A percentile compares a stretch with the other conserved stretches of the same genome.
Evolutionary conservation across 2,888 invertebrate genomes (phyloP).

Genomic region (Rhopalosiphum nymphaeae): DNA sequence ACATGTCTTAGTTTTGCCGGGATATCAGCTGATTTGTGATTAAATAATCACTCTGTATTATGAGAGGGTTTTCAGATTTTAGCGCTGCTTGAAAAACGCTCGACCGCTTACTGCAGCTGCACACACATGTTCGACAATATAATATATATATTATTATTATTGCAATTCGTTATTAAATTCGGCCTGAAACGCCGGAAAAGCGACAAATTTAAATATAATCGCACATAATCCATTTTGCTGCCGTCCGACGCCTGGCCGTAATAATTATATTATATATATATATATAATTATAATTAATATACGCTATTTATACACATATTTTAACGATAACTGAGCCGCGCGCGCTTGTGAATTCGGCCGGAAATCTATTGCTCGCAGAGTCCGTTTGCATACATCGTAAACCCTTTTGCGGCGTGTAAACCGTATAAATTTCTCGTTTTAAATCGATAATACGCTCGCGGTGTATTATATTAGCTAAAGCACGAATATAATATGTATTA

Average conservation of each 20-base stretch:
- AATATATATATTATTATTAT: neutral
- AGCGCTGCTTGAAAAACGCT: neutral
- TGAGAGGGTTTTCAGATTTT: neutral
- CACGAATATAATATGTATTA: neutral
- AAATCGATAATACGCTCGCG: neutral
- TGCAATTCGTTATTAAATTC: slow-evolving; percentile 18
- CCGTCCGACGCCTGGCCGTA: too few species aligned
- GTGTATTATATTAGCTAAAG: neutral
- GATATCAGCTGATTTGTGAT: neutral
- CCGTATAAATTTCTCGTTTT: slow-evolving; percentile 42
- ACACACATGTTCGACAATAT: neutral
- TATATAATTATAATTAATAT: neutral
- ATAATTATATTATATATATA: neutral
- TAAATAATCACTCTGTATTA: neutral
- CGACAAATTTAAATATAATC: slow-evolving; percentile 30
- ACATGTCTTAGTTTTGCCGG: neutral
- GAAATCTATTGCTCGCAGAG: neutral
- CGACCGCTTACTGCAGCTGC: neutral
- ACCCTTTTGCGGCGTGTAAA: slow-evolving; percentile 24
- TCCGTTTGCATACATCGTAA: neutral
- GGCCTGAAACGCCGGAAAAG: neutral
- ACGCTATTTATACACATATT: neutral
- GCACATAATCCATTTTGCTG: slow-evolving; percentile 13
- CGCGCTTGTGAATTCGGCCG: neutral
- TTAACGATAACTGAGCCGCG: neutral